Percentiles rank a stretch among this genome's conserved stretches.
These are phyloP conservation scores for Punctoribates punctum DNA, from an alignment of 2,888 invertebrate genomes.

Conservation along the genomic window DNA sequence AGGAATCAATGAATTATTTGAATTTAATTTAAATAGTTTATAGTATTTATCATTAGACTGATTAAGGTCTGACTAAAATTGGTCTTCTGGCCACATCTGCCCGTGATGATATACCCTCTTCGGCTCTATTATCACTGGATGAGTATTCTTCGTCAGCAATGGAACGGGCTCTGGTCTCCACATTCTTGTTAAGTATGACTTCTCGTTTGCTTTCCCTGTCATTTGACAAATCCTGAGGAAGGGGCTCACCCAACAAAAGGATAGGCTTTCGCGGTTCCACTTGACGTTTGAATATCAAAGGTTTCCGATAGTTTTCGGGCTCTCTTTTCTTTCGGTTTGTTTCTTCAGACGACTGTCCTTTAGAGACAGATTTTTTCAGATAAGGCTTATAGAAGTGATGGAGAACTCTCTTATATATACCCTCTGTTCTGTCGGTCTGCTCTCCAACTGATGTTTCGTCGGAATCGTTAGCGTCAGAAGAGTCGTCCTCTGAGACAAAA, in stretches of 20 bases:
- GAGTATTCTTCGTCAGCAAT: background rate
- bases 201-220: no score
- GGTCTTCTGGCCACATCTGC: background rate
- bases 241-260: background rate
- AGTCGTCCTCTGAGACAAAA: no score
- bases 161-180: background rate
- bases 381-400: constrained; percentile 19
- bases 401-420: constrained; percentile 2
- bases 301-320: background rate
- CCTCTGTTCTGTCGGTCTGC: background rate
- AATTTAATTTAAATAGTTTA: background rate
- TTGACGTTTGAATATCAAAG: background rate
- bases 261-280: background rate
- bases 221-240: no score
- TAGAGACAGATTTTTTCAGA: background rate
- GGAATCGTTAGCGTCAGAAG: background rate
- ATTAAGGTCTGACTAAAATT: background rate
- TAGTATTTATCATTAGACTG: background rate
- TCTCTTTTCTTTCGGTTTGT: background rate
- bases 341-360: background rate
- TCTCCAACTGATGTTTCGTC: background rate
- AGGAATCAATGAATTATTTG: background rate
- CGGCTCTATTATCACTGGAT: background rate
- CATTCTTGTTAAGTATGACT: background rate
- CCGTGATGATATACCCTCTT: background rate